Evolutionary conservation across 2,888 invertebrate species (phyloP).

Genomic region (Aphodius granarius): DNA sequence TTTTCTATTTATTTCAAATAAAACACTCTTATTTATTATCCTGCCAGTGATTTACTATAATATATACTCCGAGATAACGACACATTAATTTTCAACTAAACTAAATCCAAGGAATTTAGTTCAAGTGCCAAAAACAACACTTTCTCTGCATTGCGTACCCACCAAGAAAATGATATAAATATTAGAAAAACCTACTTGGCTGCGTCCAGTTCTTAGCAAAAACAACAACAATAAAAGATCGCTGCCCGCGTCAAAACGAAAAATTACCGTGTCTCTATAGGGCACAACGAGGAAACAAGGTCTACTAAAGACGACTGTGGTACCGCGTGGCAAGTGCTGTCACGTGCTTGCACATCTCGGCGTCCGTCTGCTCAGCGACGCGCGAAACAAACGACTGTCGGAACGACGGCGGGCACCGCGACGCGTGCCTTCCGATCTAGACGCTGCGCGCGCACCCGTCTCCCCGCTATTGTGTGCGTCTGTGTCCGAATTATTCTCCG

Average conservation of each 20-base stretch:
- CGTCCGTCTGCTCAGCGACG: slow-evolving; percentile 45
- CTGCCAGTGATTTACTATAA: too few relatives aligned
- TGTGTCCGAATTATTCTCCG: slow-evolving; percentile 59
- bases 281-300: background rate
- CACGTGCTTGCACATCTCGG: slow-evolving; percentile 38
- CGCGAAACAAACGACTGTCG: slow-evolving; percentile 49
- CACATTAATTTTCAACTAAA: too few relatives aligned
- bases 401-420: slow-evolving; percentile 48
- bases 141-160: background rate
- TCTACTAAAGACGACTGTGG: slow-evolving; percentile 24
- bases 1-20: too few relatives aligned
- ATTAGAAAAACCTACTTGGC: background rate
- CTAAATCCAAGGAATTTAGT: too few relatives aligned
- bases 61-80: too few relatives aligned
- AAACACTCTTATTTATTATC: too few relatives aligned
- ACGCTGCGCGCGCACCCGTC: slow-evolving; percentile 59
- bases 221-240: background rate
- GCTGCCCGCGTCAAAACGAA: background rate
- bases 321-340: slow-evolving; percentile 28
- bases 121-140: background rate
- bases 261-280: background rate
- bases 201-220: background rate
- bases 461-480: slow-evolving; percentile 58
- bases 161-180: background rate
- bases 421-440: slow-evolving; percentile 54